Base-by-base conservation (phyloP, 2,797 vertebrate genomes). In the Catamblyrhynchus diadema region DNA sequence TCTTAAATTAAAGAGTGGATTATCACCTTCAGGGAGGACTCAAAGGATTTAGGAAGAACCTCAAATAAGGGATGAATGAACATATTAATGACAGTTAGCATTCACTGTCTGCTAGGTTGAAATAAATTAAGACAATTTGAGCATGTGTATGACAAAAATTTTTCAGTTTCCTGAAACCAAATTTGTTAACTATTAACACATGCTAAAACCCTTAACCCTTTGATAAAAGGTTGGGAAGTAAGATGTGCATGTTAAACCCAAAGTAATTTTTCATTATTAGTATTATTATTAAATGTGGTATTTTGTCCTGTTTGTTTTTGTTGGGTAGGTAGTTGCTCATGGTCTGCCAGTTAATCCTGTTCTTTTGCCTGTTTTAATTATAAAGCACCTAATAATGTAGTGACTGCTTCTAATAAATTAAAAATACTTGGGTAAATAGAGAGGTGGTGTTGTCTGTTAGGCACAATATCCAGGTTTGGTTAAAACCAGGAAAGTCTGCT, bases 261-360 rank as follows among this genome's bases (percentile, higher is more conserved):
- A 93, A 89, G 61, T 47, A 86, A 59, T 74, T 86, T 92, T 91
- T 89, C 25, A 72, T 62, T 91, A 89, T 67, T 86, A 83, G 17
- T 54, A 88, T 30, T 65, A 62, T 61, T 80, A 94, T 89, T 89
- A 83, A 74, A 65, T 59, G 54, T 4, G 8, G 64, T 71, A 54
- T 82, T 94, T 93, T 81, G 37, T 37, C 35, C 57, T 82, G 78
- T 86, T 56, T 88, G 66, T 24, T 93, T 93, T 88, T 86, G 42
- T 93, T 90, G 77, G 30, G 13, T 45, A 61, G 33, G 72, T 65
- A 65, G 61, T 30, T 25, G 12, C 48, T 87, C 70, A 7, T 48
- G 87, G 75, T 95, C 69, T 90, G 81, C 79, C 75, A 91, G 94
- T 91, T 92, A 87, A 86, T 94, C 96, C 75, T 93, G 92, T 91